A percentile compares a stretch with the other conserved stretches of the same genome.
phyloP scores from a whole-genome alignment of 2,113 vertebrate genomes.

The Podocnemis expansa region DNA sequence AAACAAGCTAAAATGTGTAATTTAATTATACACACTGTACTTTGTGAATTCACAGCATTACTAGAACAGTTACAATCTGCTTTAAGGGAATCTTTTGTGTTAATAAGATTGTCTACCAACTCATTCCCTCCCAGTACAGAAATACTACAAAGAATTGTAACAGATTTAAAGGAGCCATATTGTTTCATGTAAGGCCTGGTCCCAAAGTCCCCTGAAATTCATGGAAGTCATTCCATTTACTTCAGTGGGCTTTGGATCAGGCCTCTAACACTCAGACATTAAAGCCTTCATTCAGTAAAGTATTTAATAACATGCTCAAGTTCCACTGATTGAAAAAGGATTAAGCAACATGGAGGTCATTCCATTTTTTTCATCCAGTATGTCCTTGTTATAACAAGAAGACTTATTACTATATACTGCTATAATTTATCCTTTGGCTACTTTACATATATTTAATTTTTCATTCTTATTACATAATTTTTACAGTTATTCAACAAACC shows the following conservation, averaged over 20 bases:
- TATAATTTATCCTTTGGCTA: neutral
- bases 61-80: neutral
- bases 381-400: neutral
- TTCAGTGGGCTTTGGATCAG: neutral
- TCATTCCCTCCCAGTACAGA: neutral
- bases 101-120: neutral
- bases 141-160: neutral
- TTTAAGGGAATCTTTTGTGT: neutral
- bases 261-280: neutral
- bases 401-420: neutral
- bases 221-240: neutral
- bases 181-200: neutral
- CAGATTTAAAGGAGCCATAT: neutral
- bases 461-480: neutral
- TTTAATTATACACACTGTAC: neutral
- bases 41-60: neutral
- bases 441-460: neutral
- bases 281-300: neutral
- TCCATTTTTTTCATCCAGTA: neutral
- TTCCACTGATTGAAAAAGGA: neutral
- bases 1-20: neutral
- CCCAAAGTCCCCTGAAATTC: neutral
- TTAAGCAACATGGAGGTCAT: accelerated
- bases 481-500: neutral
- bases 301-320: neutral